Evolutionary conservation across 2,797 vertebrate species (phyloP), one percentile per base, ranked within the genome.

Genomic region (Meda fulgida): DNA sequence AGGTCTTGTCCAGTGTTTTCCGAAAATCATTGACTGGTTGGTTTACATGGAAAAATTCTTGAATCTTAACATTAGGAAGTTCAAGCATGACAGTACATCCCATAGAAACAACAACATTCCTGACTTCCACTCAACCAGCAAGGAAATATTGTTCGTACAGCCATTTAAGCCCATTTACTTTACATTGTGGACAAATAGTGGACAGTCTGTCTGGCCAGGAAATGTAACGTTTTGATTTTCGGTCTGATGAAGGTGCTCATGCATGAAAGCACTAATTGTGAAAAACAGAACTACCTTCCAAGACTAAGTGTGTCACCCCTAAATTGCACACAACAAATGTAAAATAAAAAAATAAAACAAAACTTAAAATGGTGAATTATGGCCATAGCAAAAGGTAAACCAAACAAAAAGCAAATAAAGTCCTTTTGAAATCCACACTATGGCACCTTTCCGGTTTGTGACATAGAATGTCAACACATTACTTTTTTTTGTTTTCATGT

Each of bases 131-230:
- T 87, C 79, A 87, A 78, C 79, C 87, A 85, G 72, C n/a, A 66
- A 65, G 29, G 21, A 79, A 80, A 86, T 75, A 87, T 43, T 55
- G 77, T 80, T 79, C 63, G 66, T 36, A 81, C 75, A 71, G 77
- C n/a, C 58, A 67, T 81, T 51, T 87, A 88, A 89, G 86, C 88
- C 89, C 78, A 55, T 76, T 79, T 58, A 69, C 43, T 78, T 63
- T 38, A 85, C 55, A 83, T 48, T n/a, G 85, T 85, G 73, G 80
- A 85, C 85, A 83, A 85, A 67, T 34, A 71, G 82, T 38, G 29
- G 48, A 51, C 72, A 77, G 29, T 69, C 31, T 21, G 78, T 85
- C 70, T 86, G 69, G 65, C 71, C 46, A 82, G 38, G 79, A 80
- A 84, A 43, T 84, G 70, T 34, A 29, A 16, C 38, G 84, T 87